Conservation (phyloP, 2,888 invertebrate species). For the Reticulitermes lucifugus region DNA sequence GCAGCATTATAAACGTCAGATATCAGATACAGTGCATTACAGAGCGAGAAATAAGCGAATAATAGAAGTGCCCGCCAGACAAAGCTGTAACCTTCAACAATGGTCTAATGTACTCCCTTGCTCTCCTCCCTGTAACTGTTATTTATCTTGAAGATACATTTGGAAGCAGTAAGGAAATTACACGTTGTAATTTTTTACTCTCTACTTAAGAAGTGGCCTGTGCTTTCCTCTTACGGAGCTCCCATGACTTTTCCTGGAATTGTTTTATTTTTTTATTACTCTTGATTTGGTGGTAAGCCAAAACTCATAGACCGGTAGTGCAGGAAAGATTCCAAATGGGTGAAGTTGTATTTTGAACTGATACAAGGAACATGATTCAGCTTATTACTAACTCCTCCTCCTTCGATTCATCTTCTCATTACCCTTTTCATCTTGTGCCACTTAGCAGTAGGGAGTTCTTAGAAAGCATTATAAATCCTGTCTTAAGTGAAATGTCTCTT, state of each 20-base stretch:
- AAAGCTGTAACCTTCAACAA: too few species aligned
- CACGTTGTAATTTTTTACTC: constrained; percentile 22
- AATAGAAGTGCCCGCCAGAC: too few species aligned
- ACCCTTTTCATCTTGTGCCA: constrained; percentile 39
- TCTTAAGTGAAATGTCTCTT: constrained; percentile 36
- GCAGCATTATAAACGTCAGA: too few species aligned
- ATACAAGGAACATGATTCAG: constrained; percentile 32
- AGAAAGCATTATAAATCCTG: constrained; percentile 41
- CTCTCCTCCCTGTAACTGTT: not conserved
- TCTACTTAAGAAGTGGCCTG: constrained; percentile 14
- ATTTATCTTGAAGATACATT: constrained; percentile 6
- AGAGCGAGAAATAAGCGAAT: too few species aligned
- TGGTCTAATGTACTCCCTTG: not conserved
- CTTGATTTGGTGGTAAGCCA: constrained; percentile 3
- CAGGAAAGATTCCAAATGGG: not conserved
- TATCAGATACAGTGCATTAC: too few species aligned
- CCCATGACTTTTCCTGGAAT: constrained; percentile 24
- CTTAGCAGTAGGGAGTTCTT: constrained; percentile 33
- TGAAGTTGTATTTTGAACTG: constrained; percentile 16
- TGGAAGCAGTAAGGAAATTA: constrained; percentile 13
- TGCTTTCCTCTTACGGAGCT: not conserved
- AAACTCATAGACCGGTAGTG: not conserved
- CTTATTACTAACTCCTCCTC: constrained; percentile 33
- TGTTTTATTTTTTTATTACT: not conserved
- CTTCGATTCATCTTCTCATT: constrained; percentile 11